Percentiles rank a stretch among this genome's conserved stretches.
Conservation (phyloP, 2,888 invertebrate species). For the Chloroclystis v-ata region DNA sequence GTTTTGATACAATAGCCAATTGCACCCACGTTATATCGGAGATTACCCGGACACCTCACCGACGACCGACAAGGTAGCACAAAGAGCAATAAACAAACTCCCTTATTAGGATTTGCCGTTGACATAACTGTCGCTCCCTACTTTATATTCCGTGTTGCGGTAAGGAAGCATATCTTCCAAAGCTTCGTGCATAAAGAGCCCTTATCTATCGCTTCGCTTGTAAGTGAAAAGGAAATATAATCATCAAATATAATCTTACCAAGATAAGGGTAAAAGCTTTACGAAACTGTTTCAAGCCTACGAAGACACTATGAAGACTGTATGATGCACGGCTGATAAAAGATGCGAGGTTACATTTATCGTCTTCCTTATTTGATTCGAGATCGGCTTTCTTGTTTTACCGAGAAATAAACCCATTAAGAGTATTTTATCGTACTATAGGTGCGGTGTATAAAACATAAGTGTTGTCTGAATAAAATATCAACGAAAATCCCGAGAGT, state of each 20-base stretch:
- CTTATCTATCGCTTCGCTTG: slow-evolving; percentile 20
- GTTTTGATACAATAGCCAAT: slow-evolving; percentile 31
- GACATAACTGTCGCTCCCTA: slow-evolving; percentile 27
- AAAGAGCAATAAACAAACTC: slow-evolving; percentile 31
- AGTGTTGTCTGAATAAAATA: slow-evolving; percentile 1
- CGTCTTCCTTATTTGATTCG: slow-evolving; percentile 46
- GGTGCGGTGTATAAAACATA: neutral
- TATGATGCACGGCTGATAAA: slow-evolving; percentile 34
- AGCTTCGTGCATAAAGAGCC: slow-evolving; percentile 28
- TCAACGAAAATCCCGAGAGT: slow-evolving; percentile 2
- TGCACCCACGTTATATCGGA: slow-evolving; percentile 28
- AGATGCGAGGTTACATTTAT: slow-evolving; percentile 41
- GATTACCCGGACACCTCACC: slow-evolving; percentile 23
- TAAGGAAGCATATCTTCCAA: slow-evolving; percentile 26
- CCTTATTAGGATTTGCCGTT: slow-evolving; percentile 30
- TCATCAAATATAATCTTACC: slow-evolving; percentile 31
- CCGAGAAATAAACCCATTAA: slow-evolving; percentile 32
- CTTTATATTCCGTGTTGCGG: slow-evolving; percentile 24
- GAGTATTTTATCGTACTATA: slow-evolving; percentile 2
- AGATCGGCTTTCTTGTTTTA: slow-evolving; percentile 35
- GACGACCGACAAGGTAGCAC: slow-evolving; percentile 27
- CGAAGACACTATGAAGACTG: slow-evolving; percentile 20
- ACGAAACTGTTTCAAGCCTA: slow-evolving; percentile 40
- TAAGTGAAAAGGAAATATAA: slow-evolving; percentile 21
- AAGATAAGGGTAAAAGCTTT: slow-evolving; percentile 39